Percentiles rank a stretch among this genome's conserved stretches.
Evolutionary conservation across 2,888 invertebrate species (phyloP).

Genomic region (Drosophila macrospina): DNA sequence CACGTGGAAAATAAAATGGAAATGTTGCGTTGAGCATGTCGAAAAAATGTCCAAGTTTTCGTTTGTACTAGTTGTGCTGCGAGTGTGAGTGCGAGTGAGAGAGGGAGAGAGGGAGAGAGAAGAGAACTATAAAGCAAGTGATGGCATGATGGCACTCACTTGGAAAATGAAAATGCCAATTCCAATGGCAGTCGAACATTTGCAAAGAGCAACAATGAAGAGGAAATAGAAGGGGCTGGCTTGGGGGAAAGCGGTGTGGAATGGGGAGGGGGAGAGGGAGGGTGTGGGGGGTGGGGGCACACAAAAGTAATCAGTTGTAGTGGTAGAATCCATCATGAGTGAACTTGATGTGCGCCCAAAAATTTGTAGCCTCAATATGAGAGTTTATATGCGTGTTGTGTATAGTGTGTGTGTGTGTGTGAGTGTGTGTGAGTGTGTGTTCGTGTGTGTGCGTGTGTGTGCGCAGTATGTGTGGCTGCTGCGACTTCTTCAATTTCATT

Average conservation of each 20-base stretch:
- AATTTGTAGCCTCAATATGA: not conserved
- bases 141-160: conserved; percentile 5
- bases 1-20: not conserved
- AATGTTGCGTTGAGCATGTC: not conserved
- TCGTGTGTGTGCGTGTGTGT: not conserved
- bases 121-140: not conserved
- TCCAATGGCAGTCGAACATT: conserved; percentile 13
- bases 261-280: no score
- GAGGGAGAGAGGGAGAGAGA: not conserved
- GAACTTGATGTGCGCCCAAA: conserved; percentile 12
- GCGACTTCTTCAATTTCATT: conserved; percentile 39
- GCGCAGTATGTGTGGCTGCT: conserved; percentile 3
- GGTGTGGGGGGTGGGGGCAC: no score
- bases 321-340: conserved; percentile 19
- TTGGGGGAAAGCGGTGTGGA: not conserved
- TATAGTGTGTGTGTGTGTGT: not conserved
- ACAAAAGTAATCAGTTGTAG: conserved; percentile 25
- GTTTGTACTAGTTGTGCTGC: not conserved
- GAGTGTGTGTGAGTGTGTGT: not conserved
- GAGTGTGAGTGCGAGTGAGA: not conserved
- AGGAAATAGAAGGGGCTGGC: no score
- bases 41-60: conserved; percentile 6
- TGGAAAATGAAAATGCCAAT: conserved; percentile 23
- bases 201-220: not conserved
- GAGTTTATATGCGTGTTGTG: not conserved